Percentiles rank a stretch among this genome's conserved stretches.
These are phyloP conservation scores for Leptonema lineaticorne DNA, from an alignment of 1,140 invertebrate genomes.

Conservation along the genomic window DNA sequence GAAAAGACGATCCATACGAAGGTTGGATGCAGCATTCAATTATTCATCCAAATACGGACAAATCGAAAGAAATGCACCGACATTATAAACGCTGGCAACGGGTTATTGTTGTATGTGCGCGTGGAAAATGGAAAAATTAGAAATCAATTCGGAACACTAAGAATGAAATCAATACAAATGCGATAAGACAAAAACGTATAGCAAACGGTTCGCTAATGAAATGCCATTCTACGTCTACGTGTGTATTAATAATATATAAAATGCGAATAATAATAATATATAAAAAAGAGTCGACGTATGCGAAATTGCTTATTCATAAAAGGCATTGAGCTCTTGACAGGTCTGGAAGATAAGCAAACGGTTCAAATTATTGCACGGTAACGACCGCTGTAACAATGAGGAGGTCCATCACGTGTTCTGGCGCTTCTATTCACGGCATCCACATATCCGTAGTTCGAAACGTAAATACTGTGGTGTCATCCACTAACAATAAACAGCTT, in stretches of 20 bases:
- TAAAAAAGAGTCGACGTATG: neutral
- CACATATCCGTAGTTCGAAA: neutral
- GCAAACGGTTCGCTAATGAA: too few species aligned
- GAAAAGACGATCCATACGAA: too few species aligned
- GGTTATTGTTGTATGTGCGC: neutral
- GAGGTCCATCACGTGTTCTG: neutral
- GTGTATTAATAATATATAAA: too few species aligned
- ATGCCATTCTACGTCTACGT: too few species aligned
- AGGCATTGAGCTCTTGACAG: slow-evolving; percentile 6
- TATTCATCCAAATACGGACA: neutral
- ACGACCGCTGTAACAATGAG: neutral
- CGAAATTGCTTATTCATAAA: slow-evolving; percentile 17
- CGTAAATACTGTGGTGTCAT: neutral
- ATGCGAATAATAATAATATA: neutral
- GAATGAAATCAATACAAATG: neutral
- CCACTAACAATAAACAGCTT: neutral
- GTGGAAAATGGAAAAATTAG: neutral
- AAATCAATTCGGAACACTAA: neutral
- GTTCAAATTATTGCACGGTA: slow-evolving; percentile 11
- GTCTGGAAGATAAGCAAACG: slow-evolving; percentile 3
- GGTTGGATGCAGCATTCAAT: too few species aligned
- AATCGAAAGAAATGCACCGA: neutral
- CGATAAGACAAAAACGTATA: too few species aligned
- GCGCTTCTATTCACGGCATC: neutral
- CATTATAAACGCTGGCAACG: neutral